Base-by-base conservation (phyloP, 2,888 invertebrate species). In the Mythimna ferrago region DNA sequence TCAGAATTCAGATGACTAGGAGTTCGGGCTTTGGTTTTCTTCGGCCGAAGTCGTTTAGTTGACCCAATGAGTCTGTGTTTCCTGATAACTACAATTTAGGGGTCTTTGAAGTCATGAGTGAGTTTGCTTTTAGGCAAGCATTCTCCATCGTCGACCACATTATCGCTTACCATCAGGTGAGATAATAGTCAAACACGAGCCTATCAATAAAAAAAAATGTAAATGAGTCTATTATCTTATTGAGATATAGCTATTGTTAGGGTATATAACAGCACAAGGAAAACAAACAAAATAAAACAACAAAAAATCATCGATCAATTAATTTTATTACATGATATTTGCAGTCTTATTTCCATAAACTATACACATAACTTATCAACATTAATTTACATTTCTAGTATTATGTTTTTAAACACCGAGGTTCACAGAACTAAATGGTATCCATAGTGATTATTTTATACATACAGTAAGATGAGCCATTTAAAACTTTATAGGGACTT, bases 301-400 rank as follows among this genome's bases (percentile, higher is more conserved):
- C 19, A 41, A 35, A 35, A 7, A 67, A 32, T 75, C 58, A 38
- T 71, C 54, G 53, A 70, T 80, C 73, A 71, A 71, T 80, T 63
- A 68, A 67, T 83, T 83, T 83, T 81, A 81, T 80, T 81, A 66
- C 71, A 77, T 44, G 63, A 73, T 83, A 72, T 61, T 77, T 77
- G 73, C 81, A 82, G 84, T 82, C 84, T 83, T 83, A 80, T 80
- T 61, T 82, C 66, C 81, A 82, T 83, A 80, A 76, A 81, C 76
- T 81, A 80, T 83, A 70, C 81, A 83, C 71, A 41, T 64, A 71
- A 70, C 70, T 74, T 68, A 68, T 65, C 19, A 82, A 74, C 83
- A 83, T 79, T 62, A 74, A 82, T 81, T 68, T 75, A 71, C 67
- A 79, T 74, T 79, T 71, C 77, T 81, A 78, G 32, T 63, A 73